Evolutionary conservation across 1,140 invertebrate species (phyloP), one percentile per base, ranked within the genome.

Genomic region (Penaeus chinensis): DNA sequence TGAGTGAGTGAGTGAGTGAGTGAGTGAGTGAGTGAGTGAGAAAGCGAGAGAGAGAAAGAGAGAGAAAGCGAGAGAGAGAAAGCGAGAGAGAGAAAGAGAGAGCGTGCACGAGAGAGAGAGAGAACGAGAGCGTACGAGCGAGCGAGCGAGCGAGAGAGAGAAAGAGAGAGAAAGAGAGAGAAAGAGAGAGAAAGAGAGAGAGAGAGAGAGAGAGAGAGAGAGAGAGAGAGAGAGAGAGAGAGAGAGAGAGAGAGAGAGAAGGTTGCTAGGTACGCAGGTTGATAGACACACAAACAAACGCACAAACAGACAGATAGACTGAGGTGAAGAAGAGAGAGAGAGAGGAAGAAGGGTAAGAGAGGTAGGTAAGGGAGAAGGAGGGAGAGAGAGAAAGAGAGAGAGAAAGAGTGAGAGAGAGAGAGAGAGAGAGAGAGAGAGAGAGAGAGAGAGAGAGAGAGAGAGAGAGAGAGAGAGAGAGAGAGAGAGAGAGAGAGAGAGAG

Each of bases 361-460:
- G n/a, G n/a, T n/a, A n/a, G n/a, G n/a, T n/a, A n/a, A n/a, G n/a
- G 63, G 63, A 13, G 24, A 2, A 32, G 32, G 2, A 32, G 32
- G 32, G 32, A 66, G 20, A 80, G n/a, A 54, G 61, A 61, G 7
- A 8, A 24, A 37, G 22, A 24, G 20, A 4, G n/a, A 80, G 54
- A 19, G 47, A 18, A 24, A 60, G 10, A 24, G 2, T n/a, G 47
- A 54, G 60, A 60, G 3, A 20, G 47, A 27, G 19, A n/a, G 62
- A 82, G 47, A 54, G 62, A 65, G 16, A 66, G 27, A 65, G 62
- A 65, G 80, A 82, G 16, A 82, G 27, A 66, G 27, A 69, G 20
- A n/a, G 66, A 69, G 66, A n/a, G 20, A 69, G 66, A 69, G 11
- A 69, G n/a, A n/a, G 16, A 69, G 32, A 27, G 19, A 5, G 24